phyloP scores from a whole-genome alignment of 1,140 invertebrate genomes.

The Drosophila parabipectinata region DNA sequence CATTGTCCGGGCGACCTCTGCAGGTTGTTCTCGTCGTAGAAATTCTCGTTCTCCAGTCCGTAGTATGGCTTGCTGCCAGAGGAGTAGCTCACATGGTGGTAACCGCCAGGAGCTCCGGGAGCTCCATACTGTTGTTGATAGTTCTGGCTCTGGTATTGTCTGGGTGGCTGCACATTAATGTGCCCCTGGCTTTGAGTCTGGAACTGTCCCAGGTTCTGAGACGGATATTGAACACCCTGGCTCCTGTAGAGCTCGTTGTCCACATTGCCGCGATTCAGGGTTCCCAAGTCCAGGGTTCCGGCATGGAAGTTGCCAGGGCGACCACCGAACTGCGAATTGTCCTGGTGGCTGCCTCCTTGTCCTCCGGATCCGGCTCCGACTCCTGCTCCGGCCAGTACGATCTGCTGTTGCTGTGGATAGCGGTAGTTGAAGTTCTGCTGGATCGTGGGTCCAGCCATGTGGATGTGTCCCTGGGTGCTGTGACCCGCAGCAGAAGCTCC shows the following conservation, averaged over 20 bases:
- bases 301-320: slow-evolving; percentile 60
- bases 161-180: background rate
- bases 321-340: slow-evolving; percentile 59
- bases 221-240: slow-evolving; percentile 2
- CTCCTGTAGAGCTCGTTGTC: slow-evolving; percentile 67
- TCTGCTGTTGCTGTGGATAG: slow-evolving; percentile 26
- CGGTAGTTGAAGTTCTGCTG: slow-evolving; percentile 27
- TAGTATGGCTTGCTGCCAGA: slow-evolving; percentile 73
- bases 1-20: slow-evolving; percentile 39
- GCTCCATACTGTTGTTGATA: slow-evolving; percentile 24
- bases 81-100: slow-evolving; percentile 46
- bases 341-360: slow-evolving; percentile 8
- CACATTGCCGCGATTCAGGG: slow-evolving; percentile 64
- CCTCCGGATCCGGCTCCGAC: slow-evolving; percentile 17
- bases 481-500: slow-evolving; percentile 36
- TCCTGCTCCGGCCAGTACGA: slow-evolving; percentile 34
- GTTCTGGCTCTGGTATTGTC: slow-evolving; percentile 12
- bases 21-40: slow-evolving; percentile 68
- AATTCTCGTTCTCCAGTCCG: slow-evolving; percentile 70
- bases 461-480: slow-evolving; percentile 70
- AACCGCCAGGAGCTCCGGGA: slow-evolving; percentile 17
- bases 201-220: slow-evolving; percentile 5
- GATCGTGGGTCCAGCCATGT: slow-evolving; percentile 52
- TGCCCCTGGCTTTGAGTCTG: slow-evolving; percentile 29
- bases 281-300: slow-evolving; percentile 64